These are phyloP conservation scores for Nymphalis urticae DNA, from an alignment of 2,888 invertebrate species.

Conservation along the genomic window DNA sequence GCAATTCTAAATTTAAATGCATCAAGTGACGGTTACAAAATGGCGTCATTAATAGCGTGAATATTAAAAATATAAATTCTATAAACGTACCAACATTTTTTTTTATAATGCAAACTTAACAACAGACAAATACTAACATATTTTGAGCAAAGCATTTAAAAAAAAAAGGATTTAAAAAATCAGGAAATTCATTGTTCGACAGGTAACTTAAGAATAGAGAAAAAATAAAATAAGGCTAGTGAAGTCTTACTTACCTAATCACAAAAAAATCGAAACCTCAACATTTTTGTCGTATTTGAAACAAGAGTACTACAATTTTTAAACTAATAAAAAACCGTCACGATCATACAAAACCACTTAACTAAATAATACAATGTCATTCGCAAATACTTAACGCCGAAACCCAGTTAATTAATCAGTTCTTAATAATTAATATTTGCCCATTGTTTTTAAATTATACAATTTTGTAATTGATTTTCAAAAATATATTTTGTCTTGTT, in stretches of 20 bases:
- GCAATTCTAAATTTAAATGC: slow-evolving; percentile 41
- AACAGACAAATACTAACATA: slow-evolving; percentile 56
- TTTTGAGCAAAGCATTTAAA: slow-evolving; percentile 65
- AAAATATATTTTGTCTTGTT: slow-evolving; percentile 33
- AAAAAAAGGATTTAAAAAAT: slow-evolving; percentile 42
- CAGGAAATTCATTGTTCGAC: slow-evolving; percentile 63
- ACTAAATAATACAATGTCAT: slow-evolving; percentile 38
- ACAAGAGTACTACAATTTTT: slow-evolving; percentile 55
- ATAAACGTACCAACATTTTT: slow-evolving; percentile 41
- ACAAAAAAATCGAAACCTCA: slow-evolving; percentile 35
- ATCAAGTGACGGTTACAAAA: slow-evolving; percentile 30
- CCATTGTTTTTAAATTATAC: slow-evolving; percentile 2
- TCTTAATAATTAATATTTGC: slow-evolving; percentile 2
- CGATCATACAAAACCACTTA: slow-evolving; percentile 54
- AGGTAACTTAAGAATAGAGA: slow-evolving; percentile 46
- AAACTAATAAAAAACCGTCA: slow-evolving; percentile 46
- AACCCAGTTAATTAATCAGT: background rate
- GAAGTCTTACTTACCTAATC: slow-evolving; percentile 22
- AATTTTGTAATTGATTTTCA: slow-evolving; percentile 23
- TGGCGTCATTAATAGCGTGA: slow-evolving; percentile 43
- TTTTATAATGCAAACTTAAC: slow-evolving; percentile 47
- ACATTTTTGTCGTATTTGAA: slow-evolving; percentile 46
- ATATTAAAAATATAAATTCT: slow-evolving; percentile 36
- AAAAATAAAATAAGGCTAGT: slow-evolving; percentile 27
- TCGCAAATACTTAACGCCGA: background rate